Base-by-base conservation (phyloP, 2,888 invertebrate genomes). In the Hirtodrosophila alboralis region DNA sequence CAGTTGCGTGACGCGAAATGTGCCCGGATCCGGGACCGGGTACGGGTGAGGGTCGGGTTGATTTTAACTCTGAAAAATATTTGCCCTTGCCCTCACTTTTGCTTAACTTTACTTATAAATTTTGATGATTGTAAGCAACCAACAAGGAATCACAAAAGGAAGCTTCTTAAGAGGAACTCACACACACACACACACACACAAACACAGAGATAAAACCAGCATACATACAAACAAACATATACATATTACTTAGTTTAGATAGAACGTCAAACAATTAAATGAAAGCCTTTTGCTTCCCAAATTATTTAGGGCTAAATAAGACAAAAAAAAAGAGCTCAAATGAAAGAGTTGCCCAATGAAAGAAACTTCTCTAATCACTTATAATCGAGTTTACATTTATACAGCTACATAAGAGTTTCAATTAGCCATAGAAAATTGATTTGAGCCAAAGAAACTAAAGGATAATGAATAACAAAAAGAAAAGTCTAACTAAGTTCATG, bases 81-180 rank as follows among this genome's bases (percentile, higher is more conserved):
- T 83, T 79, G 66, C 78, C 64, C 71, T 80, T 64, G 67, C 75
- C 71, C n/a, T n/a, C n/a, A n/a, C n/a, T n/a, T n/a, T 52, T 66
- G 61, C 76, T 58, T 58, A 84, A 80, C 75, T 84, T 80, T 78
- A 54, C 84, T 70, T 84, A 80, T 81, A 75, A 84, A 81, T 80
- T 81, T 75, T 62, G 71, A 75, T 81, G 81, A 81, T 78, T 75
- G 75, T 58, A 44, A 34, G 41, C 45, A 41, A 45, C 54, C 48
- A 53, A 51, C 40, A 37, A 47, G 51, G 47, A 43, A 56, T 62
- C 54, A 64, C 75, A 73, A 74, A 54, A 38, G 45, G 58, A 65
- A 31, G 36, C 40, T 28, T 49, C 5, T 66, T 34, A 16, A 41
- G 13, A 34, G 28, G 33, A 27, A 27, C 18, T 38, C 36, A 27